phyloP scores from a whole-genome alignment of 2,888 invertebrate species.

The Palloptera scutellata region DNA sequence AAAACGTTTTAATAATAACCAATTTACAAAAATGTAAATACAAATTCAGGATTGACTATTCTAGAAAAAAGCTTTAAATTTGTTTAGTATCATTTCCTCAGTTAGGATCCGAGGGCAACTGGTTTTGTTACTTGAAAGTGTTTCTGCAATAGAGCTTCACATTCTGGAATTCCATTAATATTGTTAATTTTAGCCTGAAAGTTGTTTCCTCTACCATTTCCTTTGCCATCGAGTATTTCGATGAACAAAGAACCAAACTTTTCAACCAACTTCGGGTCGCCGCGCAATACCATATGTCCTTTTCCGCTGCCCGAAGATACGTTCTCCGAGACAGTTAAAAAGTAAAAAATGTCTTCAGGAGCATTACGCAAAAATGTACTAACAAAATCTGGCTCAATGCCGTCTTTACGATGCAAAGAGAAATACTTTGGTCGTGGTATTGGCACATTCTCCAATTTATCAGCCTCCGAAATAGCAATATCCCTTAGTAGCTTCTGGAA shows the following conservation, averaged over 20 bases:
- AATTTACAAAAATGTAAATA: no score
- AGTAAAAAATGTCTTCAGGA: conserved; percentile 68
- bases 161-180: conserved; percentile 71
- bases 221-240: conserved; percentile 77
- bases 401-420: conserved; percentile 75
- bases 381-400: conserved; percentile 78
- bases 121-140: conserved; percentile 64
- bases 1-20: conserved; percentile 18
- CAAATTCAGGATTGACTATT: no score
- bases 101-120: conserved; percentile 25
- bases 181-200: conserved; percentile 82
- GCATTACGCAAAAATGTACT: conserved; percentile 73
- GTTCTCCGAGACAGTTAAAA: conserved; percentile 74
- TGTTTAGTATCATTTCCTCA: neutral
- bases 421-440: conserved; percentile 69
- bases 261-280: conserved; percentile 56
- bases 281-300: conserved; percentile 67
- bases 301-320: conserved; percentile 66
- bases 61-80: conserved; percentile 19
- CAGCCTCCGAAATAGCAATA: conserved; percentile 74
- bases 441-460: conserved; percentile 68
- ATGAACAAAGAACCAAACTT: conserved; percentile 67
- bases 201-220: conserved; percentile 75
- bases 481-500: conserved; percentile 74
- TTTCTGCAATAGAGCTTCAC: conserved; percentile 69